phyloP scores from a whole-genome alignment of 2,888 invertebrate genomes.

The Gymnosoma rotundatum region DNA sequence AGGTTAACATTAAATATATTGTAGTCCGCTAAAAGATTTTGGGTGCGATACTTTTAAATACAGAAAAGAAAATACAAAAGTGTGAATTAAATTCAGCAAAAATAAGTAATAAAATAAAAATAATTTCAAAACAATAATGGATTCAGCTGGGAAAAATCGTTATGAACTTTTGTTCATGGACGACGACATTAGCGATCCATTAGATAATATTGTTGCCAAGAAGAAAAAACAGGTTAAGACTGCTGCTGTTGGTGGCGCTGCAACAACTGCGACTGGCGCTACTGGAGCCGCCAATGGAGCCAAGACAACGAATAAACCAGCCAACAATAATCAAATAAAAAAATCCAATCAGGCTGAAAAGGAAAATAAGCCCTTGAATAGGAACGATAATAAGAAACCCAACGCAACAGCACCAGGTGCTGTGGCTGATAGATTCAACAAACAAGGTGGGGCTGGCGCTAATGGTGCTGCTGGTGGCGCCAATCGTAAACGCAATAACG shows the following conservation, averaged over 20 bases:
- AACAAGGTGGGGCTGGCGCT: constrained; percentile 75
- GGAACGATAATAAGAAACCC: constrained; percentile 77
- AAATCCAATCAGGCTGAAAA: constrained; percentile 80
- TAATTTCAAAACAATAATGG: constrained; percentile 76
- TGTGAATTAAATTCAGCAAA: constrained; percentile 62
- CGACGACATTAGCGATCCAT: constrained; percentile 82
- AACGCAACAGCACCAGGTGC: constrained; percentile 38
- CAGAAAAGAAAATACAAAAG: constrained; percentile 55
- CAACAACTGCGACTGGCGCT: constrained; percentile 59
- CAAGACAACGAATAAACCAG: constrained; percentile 68
- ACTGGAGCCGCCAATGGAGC: constrained; percentile 72
- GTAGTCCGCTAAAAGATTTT: constrained; percentile 70
- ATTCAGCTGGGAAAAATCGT: constrained; percentile 82
- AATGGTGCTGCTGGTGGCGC: constrained; percentile 72
- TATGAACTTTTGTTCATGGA: constrained; percentile 83
- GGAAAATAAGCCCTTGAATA: constrained; percentile 82
- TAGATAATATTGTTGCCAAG: constrained; percentile 81
- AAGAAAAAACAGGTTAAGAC: constrained; percentile 79
- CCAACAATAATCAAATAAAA: constrained; percentile 73
- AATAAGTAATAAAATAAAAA: constrained; percentile 29
- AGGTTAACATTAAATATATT: constrained; percentile 75
- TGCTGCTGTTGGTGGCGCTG: constrained; percentile 72
- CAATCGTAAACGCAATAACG: constrained; percentile 76
- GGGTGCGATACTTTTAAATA: constrained; percentile 67
- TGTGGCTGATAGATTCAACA: constrained; percentile 71